Conservation (phyloP, 2,888 invertebrate genomes). For the Agrotis clavis region DNA sequence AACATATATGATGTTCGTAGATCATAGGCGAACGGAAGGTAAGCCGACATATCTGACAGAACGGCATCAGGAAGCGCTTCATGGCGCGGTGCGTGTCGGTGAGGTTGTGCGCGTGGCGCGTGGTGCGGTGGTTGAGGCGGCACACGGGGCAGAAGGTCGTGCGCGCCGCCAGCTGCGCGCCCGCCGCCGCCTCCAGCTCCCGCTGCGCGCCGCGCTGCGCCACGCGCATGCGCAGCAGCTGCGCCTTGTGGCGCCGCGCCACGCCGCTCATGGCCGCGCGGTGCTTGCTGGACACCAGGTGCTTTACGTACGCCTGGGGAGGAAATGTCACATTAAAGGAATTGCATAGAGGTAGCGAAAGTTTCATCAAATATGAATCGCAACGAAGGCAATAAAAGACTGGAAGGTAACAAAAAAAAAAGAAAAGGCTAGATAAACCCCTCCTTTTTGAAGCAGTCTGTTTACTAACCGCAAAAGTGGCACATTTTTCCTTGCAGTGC, state of each 20-base stretch:
- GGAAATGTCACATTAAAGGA: not conserved
- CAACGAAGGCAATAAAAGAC: too few species aligned
- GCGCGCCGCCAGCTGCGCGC: slow-evolving; percentile 91
- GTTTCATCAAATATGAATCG: too few species aligned
- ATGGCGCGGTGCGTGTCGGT: slow-evolving; percentile 96
- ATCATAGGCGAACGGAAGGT: slow-evolving; percentile 96
- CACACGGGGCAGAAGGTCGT: slow-evolving; percentile 94
- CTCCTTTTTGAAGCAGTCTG: not conserved
- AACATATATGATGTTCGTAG: slow-evolving; percentile 96
- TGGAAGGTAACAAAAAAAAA: not conserved
- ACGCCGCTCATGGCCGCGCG: slow-evolving; percentile 94
- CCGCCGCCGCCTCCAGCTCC: slow-evolving; percentile 93
- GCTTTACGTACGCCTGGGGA: slow-evolving; percentile 93
- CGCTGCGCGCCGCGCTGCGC: slow-evolving; percentile 95
- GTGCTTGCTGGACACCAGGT: slow-evolving; percentile 94
- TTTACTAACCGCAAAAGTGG: slow-evolving; percentile 93
- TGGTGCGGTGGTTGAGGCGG: slow-evolving; percentile 94
- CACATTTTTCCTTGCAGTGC: slow-evolving; percentile 94
- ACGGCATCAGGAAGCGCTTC: slow-evolving; percentile 96
- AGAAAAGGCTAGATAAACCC: not conserved
- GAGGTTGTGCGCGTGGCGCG: slow-evolving; percentile 94
- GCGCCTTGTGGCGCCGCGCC: slow-evolving; percentile 94
- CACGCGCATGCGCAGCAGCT: slow-evolving; percentile 94
- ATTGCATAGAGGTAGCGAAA: too few species aligned
- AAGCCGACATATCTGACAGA: slow-evolving; percentile 94